These are phyloP conservation scores for Bombus superbus DNA, from an alignment of 1,140 invertebrate species.

Conservation along the genomic window DNA sequence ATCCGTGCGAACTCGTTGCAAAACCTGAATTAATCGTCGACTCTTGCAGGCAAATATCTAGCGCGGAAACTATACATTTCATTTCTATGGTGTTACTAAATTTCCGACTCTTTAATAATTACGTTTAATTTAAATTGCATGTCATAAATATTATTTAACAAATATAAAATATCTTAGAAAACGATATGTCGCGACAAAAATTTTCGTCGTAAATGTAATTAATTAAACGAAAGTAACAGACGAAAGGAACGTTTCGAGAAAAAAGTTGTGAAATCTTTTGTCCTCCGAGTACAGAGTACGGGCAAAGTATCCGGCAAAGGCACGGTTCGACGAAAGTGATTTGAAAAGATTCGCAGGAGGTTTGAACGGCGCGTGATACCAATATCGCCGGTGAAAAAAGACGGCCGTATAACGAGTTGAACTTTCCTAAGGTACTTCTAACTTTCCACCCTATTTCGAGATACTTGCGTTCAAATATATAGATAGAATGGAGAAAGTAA, in stretches of 20 bases:
- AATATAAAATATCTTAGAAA: too few species aligned
- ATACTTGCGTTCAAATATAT: not conserved
- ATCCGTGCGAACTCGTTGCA: not conserved
- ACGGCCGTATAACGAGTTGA: slow-evolving; percentile 17
- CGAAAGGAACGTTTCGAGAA: not conserved
- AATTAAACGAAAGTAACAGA: not conserved
- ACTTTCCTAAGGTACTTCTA: slow-evolving; percentile 25
- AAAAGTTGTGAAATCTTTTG: not conserved
- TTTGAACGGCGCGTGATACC: slow-evolving; percentile 27
- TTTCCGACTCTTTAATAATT: not conserved
- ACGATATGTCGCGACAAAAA: too few species aligned
- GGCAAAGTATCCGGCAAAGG: not conserved
- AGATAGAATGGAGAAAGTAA: not conserved
- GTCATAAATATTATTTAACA: too few species aligned
- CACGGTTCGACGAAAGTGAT: slow-evolving; percentile 2
- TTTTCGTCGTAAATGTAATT: not conserved
- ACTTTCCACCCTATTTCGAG: slow-evolving; percentile 19
- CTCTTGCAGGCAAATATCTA: not conserved
- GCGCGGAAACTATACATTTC: not conserved
- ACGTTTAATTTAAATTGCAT: too few species aligned
- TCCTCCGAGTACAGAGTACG: not conserved
- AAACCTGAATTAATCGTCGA: not conserved
- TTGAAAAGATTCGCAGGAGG: slow-evolving; percentile 21
- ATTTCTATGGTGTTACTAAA: not conserved
- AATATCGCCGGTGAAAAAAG: slow-evolving; percentile 29